Evolutionary conservation across 2,113 vertebrate species (phyloP), one percentile per base, ranked within the genome.

Genomic region (Gobiocypris rarus): DNA sequence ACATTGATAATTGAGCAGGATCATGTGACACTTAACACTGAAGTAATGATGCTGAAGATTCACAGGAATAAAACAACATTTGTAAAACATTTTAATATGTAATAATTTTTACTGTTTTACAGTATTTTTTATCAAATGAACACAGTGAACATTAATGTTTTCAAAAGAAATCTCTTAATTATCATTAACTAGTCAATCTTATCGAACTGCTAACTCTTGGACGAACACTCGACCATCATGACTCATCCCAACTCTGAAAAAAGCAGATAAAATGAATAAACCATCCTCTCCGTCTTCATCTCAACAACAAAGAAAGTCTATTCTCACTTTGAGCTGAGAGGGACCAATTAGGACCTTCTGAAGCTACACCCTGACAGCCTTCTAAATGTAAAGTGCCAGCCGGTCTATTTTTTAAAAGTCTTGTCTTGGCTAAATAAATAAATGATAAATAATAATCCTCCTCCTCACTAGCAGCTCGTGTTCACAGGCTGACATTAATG

Each of bases 401-500:
- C 43, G 0, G 34, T 48, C 28, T 34, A 3, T 34, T 69, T 43
- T 82, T 56, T 63, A 34, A 75, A 81, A 82, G 76, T 56, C 61
- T 75, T 52, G 38, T 75, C 65, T 56, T 63, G 63, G 45, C 56
- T 34, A 50, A 87, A 79, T 61, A 85, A 81, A 76, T 63, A 77
- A 85, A 63, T 28, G 9, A n/a, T 52, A 78, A 73, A 75, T 48
- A 89, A 75, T 26, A 50, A 52, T 59, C 26, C 79, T 74, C n/a
- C 77, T 34, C 52, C 74, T 8, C n/a, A 19, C 26, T 34, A 9
- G 9, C n/a, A 34, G 28, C 34, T 75, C 4, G 38, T 81, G 48
- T 61, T 81, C 38, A 24, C 48, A 79, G 59, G 61, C 56, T 79
- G 85, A 82, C 71, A n/a, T 84, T 43, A 84, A 82, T 67, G 86